Conservation (phyloP, 2,797 vertebrate species). For the Tympanoctomys barrerae region DNA sequence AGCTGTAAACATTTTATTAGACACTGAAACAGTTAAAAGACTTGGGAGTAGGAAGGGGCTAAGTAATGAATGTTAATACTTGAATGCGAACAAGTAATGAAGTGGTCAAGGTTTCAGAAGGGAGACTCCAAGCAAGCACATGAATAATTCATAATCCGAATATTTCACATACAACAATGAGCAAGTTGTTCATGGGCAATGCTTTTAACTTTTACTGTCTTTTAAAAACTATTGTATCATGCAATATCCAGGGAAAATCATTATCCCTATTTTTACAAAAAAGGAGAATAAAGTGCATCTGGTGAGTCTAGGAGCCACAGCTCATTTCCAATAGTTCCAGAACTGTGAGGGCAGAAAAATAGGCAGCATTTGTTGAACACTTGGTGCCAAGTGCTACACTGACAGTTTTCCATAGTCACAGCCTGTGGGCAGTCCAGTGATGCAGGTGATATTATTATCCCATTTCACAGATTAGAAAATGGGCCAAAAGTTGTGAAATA, state of each 20-base stretch:
- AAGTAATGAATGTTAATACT: background rate
- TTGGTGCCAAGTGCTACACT: background rate
- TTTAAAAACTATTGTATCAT: constrained; percentile 52
- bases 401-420: background rate
- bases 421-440: no score
- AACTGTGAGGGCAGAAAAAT: background rate
- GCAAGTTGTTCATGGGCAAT: constrained; percentile 61
- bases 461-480: constrained; percentile 9
- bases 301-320: background rate
- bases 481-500: background rate
- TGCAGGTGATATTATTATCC: background rate
- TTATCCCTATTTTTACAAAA: constrained; percentile 21
- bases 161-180: constrained; percentile 66
- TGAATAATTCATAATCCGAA: constrained; percentile 75
- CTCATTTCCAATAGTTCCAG: background rate
- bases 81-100: constrained; percentile 1
- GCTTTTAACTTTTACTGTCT: constrained; percentile 47
- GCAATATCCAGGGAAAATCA: constrained; percentile 40
- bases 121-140: background rate
- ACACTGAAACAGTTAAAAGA: constrained; percentile 8
- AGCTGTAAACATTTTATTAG: background rate
- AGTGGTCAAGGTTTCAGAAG: constrained; percentile 51
- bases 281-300: constrained; percentile 6
- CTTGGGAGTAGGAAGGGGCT: background rate
- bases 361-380: background rate